A percentile compares a stretch with the other conserved stretches of the same genome.
These are phyloP conservation scores for Rhynchopsitta pachyrhyncha DNA, from an alignment of 2,113 vertebrate genomes.

Conservation along the genomic window DNA sequence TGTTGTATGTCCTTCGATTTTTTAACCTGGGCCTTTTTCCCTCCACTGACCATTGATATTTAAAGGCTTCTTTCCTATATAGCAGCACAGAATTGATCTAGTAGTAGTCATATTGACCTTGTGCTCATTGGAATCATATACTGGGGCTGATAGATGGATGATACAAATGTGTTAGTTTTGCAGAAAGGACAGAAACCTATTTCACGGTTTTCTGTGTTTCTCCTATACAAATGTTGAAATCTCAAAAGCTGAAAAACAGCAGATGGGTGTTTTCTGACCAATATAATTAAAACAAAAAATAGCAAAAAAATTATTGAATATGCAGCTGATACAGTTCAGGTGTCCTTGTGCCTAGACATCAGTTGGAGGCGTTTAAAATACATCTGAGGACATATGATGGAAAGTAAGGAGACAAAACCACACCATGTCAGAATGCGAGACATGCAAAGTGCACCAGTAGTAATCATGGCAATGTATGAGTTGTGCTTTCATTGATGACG, in stretches of 20 bases:
- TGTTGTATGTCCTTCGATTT: not conserved
- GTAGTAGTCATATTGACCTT: not conserved
- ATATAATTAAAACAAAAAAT: not conserved
- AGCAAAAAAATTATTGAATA: not conserved
- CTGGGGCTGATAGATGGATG: not conserved
- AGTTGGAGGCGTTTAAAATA: not conserved
- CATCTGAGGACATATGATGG: not conserved
- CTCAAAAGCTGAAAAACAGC: not conserved
- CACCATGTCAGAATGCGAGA: not conserved
- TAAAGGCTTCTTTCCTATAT: not conserved
- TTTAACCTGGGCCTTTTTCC: not conserved
- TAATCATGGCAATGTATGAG: not conserved
- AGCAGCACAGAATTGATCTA: not conserved
- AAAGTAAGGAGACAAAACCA: not conserved
- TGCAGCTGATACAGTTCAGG: not conserved
- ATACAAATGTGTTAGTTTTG: not conserved
- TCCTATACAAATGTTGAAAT: not conserved
- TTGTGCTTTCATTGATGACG: not conserved
- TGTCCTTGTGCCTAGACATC: not conserved
- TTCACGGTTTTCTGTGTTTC: not conserved
- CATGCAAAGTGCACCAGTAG: not conserved
- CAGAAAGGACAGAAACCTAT: not conserved
- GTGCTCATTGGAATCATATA: not conserved
- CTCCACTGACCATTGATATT: not conserved
- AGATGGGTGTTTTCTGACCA: not conserved